Conservation (phyloP, 1,140 invertebrate genomes). For the Neodiprion pinetum region DNA sequence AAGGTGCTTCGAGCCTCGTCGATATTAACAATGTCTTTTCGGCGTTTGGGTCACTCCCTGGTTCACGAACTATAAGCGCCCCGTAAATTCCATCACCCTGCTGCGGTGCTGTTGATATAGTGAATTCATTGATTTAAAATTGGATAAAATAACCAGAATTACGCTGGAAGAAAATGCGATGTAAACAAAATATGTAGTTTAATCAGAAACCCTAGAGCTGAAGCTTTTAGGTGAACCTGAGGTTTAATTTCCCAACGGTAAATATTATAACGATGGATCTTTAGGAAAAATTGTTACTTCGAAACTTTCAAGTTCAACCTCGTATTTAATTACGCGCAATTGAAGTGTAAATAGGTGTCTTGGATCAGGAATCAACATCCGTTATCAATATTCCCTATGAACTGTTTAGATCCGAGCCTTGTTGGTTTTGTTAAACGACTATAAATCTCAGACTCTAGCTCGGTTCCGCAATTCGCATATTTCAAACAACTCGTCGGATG, state of each 20-base stretch:
- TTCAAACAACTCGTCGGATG: background rate
- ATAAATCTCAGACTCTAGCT: background rate
- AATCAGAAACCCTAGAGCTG: too few species aligned
- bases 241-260: too few species aligned
- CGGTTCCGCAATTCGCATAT: background rate
- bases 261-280: too few species aligned
- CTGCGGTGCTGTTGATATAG: conserved; percentile 50
- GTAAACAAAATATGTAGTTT: too few species aligned
- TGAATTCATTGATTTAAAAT: background rate
- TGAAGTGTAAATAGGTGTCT: too few species aligned
- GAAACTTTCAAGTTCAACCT: too few species aligned
- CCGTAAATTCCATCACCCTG: conserved; percentile 60
- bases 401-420: too few species aligned
- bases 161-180: background rate
- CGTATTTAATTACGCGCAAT: too few species aligned
- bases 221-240: too few species aligned
- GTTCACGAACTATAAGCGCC: conserved; percentile 53
- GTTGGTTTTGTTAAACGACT: background rate
- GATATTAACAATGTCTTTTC: conserved; percentile 43
- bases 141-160: background rate
- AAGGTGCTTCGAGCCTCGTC: conserved; percentile 35
- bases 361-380: too few species aligned
- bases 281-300: too few species aligned
- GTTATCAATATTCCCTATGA: too few species aligned
- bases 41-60: conserved; percentile 38